These are phyloP conservation scores for Coelopa frigida DNA, from an alignment of 1,140 invertebrate species.

Conservation along the genomic window DNA sequence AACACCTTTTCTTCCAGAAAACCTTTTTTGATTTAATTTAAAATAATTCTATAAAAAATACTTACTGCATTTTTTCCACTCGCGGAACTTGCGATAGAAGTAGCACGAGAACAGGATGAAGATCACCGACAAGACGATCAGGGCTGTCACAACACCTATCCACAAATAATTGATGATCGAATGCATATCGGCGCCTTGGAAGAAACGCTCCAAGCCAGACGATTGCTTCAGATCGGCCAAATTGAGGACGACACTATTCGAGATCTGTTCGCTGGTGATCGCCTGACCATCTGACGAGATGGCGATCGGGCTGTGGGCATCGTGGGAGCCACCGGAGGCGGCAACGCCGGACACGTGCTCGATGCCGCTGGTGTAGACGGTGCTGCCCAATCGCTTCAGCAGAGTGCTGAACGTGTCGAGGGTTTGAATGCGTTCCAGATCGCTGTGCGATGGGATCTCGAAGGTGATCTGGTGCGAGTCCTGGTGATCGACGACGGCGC, in stretches of 20 bases:
- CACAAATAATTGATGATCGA: conserved; percentile 41
- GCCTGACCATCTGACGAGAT: conserved; percentile 14
- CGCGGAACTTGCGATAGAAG: conserved; percentile 41
- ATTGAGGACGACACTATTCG: conserved; percentile 38
- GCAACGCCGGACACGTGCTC: background rate
- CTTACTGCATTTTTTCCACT: conserved; percentile 46
- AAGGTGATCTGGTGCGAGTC: conserved; percentile 43
- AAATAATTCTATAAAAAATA: conserved; percentile 10
- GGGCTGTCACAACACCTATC: conserved; percentile 38
- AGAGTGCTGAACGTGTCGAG: conserved; percentile 36
- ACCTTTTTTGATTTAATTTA: background rate
- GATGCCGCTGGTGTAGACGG: conserved; percentile 11
- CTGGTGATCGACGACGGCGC: background rate
- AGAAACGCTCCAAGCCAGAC: conserved; percentile 17
- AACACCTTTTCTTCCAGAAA: background rate
- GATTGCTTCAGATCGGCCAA: conserved; percentile 29
- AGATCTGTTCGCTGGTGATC: conserved; percentile 37
- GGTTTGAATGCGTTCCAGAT: conserved; percentile 38
- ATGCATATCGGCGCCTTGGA: conserved; percentile 35
- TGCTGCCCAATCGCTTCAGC: conserved; percentile 33
- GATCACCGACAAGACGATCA: conserved; percentile 35
- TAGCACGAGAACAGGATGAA: conserved; percentile 43
- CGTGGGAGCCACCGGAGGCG: background rate
- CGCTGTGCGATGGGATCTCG: conserved; percentile 37
- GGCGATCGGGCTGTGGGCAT: background rate